Evolutionary conservation across 1,140 invertebrate genomes (phyloP), one percentile per base, ranked within the genome.

Genomic region (Melitaea cinxia): DNA sequence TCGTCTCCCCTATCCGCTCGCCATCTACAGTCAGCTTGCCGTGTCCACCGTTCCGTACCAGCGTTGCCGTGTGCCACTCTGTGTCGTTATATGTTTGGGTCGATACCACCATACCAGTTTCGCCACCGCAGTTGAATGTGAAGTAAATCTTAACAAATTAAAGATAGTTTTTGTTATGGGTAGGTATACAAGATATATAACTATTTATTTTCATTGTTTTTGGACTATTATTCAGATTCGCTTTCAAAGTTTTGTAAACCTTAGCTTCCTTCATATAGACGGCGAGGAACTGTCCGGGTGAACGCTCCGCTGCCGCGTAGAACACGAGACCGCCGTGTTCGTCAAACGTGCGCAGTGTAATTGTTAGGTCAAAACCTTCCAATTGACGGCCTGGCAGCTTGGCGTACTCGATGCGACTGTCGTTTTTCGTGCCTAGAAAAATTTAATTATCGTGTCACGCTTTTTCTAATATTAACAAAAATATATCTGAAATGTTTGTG

Each of bases 261-360:
- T 93, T 93, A 42, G 97, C 97, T 37, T 96, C 93, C 47, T 94
- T 92, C 80, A 99, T 91, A 75, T 95, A 97, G 0, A 99, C 78
- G 5, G 95, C 94, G 2, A 98, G 92, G 77, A 96, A 96, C 79
- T 99, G 96, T 24, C 91, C 91, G 14, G 95, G 94, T 5, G 90
- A 85, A 47, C 86, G 83, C 64, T 96, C 94, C 0, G 94, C 89
- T 2, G 73, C 75, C 0, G 95, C 94, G 84, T 98, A 99, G 84
- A 99, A 96, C 30, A 98, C 92, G 0, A 95, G 82, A 1, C 99
- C 92, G 39, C 98, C 98, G 73, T 97, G 94, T 0, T 92, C 82
- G 49, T 94, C 92, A 30, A 91, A 92, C 0, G 98, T 98, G 71
- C 95, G 95, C 82, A 99, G 94, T 17, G 96, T 94, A 9, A 99